Conservation (phyloP, 2,888 invertebrate genomes). For the Laothoe populi region DNA sequence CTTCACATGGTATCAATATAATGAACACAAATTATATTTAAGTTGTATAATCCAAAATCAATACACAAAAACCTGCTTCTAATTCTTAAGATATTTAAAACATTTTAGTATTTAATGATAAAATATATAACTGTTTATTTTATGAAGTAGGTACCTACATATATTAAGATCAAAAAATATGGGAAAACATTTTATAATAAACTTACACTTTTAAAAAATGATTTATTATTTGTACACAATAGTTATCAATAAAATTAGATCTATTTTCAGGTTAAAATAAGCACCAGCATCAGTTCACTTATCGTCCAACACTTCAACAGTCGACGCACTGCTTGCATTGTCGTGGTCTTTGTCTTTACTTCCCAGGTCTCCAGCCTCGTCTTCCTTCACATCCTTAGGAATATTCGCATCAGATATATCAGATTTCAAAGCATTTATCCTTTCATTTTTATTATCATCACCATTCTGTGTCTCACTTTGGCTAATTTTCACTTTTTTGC, state of each 20-base stretch:
- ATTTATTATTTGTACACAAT: constrained; percentile 13
- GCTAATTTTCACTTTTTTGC: constrained; percentile 74
- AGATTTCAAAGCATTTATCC: constrained; percentile 67
- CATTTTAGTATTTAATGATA: no score
- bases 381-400: constrained; percentile 35
- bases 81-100: no score
- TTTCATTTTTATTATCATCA: constrained; percentile 50
- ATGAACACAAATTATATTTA: background rate
- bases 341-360: constrained; percentile 63
- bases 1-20: background rate
- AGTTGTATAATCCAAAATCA: no score
- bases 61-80: no score
- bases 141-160: background rate
- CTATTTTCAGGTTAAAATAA: constrained; percentile 14
- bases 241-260: constrained; percentile 23
- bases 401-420: constrained; percentile 54
- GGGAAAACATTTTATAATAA: background rate
- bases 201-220: constrained; percentile 20
- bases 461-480: constrained; percentile 53
- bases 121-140: no score
- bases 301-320: constrained; percentile 77
- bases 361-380: constrained; percentile 45
- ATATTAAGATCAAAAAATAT: background rate
- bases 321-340: constrained; percentile 78
- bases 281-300: constrained; percentile 55